A percentile compares a stretch with the other conserved stretches of the same genome.
These are phyloP conservation scores for Eptatretus burgeri DNA, from an alignment of 2,113 vertebrate species.

Conservation along the genomic window DNA sequence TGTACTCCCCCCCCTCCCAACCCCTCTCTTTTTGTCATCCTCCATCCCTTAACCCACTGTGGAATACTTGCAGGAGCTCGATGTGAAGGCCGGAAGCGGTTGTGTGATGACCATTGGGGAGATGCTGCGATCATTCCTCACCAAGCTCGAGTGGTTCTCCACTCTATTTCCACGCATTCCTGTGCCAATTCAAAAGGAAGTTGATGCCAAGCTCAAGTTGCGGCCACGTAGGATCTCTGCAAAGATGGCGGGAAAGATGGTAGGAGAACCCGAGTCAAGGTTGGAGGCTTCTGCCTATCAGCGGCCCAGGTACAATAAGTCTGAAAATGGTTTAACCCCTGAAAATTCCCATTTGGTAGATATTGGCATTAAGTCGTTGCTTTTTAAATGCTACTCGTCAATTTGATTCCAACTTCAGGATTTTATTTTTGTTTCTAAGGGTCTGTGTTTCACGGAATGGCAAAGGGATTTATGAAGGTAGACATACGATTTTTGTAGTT, in stretches of 20 bases:
- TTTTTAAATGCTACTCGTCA: background rate
- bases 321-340: background rate
- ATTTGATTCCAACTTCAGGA: background rate
- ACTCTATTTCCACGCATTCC: conserved; percentile 89
- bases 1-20: background rate
- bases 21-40: background rate
- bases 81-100: conserved; percentile 86
- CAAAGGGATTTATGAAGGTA: no score
- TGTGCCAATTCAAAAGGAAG: conserved; percentile 78
- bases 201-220: conserved; percentile 80
- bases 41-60: background rate
- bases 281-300: background rate
- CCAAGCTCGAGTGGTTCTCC: conserved; percentile 96
- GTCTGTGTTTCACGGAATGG: no score
- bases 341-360: background rate
- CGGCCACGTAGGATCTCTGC: conserved; percentile 47
- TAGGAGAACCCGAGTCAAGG: conserved; percentile 32
- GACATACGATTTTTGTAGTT: no score
- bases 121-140: conserved; percentile 89
- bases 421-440: background rate
- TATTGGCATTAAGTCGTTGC: background rate
- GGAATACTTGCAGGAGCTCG: conserved; percentile 47
- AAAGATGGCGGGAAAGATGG: conserved; percentile 36
- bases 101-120: conserved; percentile 91
- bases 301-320: background rate